Evolutionary conservation across 2,888 invertebrate species (phyloP).

Genomic region (Morpho deidamia): DNA sequence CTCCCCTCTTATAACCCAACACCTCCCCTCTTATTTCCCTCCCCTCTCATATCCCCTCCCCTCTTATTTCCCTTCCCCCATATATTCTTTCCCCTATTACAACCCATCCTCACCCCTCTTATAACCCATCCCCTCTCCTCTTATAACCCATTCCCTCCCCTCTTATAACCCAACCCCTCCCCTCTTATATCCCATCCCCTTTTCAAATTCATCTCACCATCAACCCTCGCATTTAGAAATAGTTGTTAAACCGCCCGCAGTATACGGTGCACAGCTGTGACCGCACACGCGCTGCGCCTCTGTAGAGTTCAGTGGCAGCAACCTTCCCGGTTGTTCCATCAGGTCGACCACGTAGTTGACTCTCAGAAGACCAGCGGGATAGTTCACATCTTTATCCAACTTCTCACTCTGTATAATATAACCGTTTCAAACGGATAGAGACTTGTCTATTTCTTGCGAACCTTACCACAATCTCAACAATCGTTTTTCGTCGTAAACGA

Average conservation of each 20-base stretch:
- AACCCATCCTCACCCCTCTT: neutral
- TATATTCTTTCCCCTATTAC: too few relatives aligned
- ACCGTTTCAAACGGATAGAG: too few relatives aligned
- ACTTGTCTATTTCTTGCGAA: too few relatives aligned
- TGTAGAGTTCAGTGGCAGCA: slow-evolving; percentile 50
- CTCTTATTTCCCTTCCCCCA: neutral
- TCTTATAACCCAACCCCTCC: too few relatives aligned
- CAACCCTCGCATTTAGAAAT: slow-evolving; percentile 39
- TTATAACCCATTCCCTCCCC: too few relatives aligned
- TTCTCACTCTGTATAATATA: slow-evolving; percentile 19
- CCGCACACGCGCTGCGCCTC: slow-evolving; percentile 51
- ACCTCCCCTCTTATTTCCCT: neutral
- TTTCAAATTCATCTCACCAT: neutral
- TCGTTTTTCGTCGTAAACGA: too few relatives aligned
- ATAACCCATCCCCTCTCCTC: neutral
- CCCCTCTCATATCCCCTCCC: neutral
- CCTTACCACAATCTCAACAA: too few relatives aligned
- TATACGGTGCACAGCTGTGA: slow-evolving; percentile 39
- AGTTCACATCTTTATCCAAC: slow-evolving; percentile 33
- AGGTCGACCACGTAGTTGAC: slow-evolving; percentile 81
- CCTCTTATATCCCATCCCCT: too few relatives aligned
- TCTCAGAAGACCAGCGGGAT: slow-evolving; percentile 74
- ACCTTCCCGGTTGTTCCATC: slow-evolving; percentile 62
- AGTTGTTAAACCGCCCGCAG: slow-evolving; percentile 33
- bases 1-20: neutral